Evolutionary conservation across 2,797 vertebrate genomes (phyloP).

Genomic region (Sebastes kiyomatsui): DNA sequence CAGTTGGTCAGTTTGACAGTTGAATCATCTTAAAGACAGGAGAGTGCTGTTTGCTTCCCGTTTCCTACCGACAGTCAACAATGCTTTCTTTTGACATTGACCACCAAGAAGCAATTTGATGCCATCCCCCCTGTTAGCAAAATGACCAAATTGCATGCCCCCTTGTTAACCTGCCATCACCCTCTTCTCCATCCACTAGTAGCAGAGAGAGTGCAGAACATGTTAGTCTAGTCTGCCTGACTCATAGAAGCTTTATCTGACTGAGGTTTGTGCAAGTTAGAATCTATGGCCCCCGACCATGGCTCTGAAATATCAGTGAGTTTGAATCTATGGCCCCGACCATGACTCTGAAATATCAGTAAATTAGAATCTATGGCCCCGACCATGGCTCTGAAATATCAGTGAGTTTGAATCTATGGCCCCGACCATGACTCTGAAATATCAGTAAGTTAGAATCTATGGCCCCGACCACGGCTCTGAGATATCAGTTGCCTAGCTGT

Average conservation of each 20-base stretch:
- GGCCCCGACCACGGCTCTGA: too few species aligned
- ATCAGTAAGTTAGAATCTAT: too few species aligned
- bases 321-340: too few species aligned
- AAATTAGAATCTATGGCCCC: not conserved
- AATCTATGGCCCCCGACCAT: not conserved
- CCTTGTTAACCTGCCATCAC: not conserved
- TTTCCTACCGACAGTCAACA: not conserved
- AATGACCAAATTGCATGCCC: not conserved
- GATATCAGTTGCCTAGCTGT: too few species aligned
- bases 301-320: too few species aligned
- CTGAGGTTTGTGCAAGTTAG: not conserved
- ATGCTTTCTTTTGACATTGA: not conserved
- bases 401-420: too few species aligned
- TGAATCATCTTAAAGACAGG: not conserved
- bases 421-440: too few species aligned
- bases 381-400: too few species aligned
- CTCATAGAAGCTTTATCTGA: not conserved
- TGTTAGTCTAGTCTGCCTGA: not conserved
- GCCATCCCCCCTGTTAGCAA: not conserved
- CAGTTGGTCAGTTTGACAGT: not conserved
- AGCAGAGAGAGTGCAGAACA: not conserved
- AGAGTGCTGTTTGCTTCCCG: not conserved
- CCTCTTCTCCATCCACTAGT: too few species aligned
- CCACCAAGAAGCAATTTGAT: not conserved
- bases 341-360: accelerated